Base-by-base conservation (phyloP, 1,140 invertebrate genomes). In the Galendromus occidentalis region DNA sequence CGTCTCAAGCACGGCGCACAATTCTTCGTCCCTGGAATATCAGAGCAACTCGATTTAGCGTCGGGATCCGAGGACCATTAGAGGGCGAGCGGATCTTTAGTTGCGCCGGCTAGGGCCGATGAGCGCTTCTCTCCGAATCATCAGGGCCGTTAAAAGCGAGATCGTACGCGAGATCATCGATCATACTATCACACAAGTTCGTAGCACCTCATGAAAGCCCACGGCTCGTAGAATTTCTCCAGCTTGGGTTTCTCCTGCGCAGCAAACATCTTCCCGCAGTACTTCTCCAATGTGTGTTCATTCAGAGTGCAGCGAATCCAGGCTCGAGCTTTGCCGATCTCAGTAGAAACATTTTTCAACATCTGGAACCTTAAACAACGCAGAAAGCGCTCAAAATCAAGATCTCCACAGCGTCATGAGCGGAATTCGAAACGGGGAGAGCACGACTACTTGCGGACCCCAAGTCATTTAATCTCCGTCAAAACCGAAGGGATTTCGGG, bases 291-390 rank as follows among this genome's bases (percentile, higher is more conserved):
- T 1, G 87, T 89, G 71, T 86, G 80, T 75, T 94, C 91, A 80
- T 93, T 93, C 9, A 93, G 77, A 28, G 86, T 79, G 41, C 87
- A 85, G 71, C 91, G 76, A 17, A 93, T 77, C 85, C 90, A 94
- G 18, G 89, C 87, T 51, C 80, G 70, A 1, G 78, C 79, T 75
- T 86, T 79, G 17, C 87, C 88, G 68, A 86, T 79, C 20, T 88
- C 88, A 9, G 51, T 59, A 17, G 2, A 17, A 20, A 59, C 51
- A 22, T 59, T 59, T 9, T 59, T 59, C 9, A 59, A 25, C 51
- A 59, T 17, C 51, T 59, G 51, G 20, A 59, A 59, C 20, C 51
- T 59, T 17, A 14, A 59, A 5, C 45, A 47, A n/a, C n/a, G 33
- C 9, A 39, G 33, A 9, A 39, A 6, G 4, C n/a, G n/a, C n/a